phyloP scores from a whole-genome alignment of 1,140 invertebrate genomes.

The Gonioctena quinquepunctata region DNA sequence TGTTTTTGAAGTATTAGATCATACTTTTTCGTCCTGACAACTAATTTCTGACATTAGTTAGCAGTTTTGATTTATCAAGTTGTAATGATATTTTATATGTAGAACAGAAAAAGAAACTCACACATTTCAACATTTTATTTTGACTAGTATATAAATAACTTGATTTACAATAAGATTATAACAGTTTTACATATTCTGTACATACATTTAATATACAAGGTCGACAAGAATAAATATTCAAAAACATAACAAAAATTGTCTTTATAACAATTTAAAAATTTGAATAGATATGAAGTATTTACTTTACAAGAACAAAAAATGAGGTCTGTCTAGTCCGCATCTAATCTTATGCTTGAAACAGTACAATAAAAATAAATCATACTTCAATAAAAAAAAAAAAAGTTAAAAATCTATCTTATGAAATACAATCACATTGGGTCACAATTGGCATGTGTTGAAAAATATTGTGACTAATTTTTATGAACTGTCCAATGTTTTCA shows the following conservation, averaged over 20 bases:
- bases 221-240: background rate
- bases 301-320: no score
- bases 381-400: background rate
- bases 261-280: background rate
- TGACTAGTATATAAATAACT: background rate
- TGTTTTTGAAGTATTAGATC: no score
- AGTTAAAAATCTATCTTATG: background rate
- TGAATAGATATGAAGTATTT: background rate
- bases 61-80: no score
- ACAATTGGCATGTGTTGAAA: background rate
- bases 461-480: background rate
- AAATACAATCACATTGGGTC: background rate
- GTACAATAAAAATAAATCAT: background rate
- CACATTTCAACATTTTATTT: background rate
- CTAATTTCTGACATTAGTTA: no score
- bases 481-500: slow-evolving; percentile 51
- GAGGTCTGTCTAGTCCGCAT: no score
- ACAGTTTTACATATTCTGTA: background rate
- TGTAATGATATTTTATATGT: no score
- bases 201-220: background rate
- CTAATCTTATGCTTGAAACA: no score
- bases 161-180: background rate
- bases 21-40: no score
- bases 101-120: no score
- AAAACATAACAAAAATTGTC: background rate